Percentiles rank a stretch among this genome's conserved stretches.
Conservation (phyloP, 2,888 invertebrate species). For the Polietes domitor region DNA sequence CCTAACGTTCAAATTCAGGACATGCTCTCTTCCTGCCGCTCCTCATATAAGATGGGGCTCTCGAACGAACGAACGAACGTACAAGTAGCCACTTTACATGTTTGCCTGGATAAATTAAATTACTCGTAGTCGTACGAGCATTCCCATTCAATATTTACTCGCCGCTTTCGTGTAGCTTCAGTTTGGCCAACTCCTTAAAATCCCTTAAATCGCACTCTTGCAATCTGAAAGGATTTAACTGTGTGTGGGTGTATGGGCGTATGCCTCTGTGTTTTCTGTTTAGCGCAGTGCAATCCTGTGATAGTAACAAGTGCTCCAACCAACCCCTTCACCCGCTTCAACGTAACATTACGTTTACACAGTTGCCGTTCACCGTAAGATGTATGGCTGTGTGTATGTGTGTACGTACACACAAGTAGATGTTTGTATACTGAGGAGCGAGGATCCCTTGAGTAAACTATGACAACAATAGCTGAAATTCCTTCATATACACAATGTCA, state of each 20-base stretch:
- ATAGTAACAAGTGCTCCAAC: slow-evolving; percentile 5
- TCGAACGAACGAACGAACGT: not conserved
- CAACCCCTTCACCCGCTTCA: not conserved
- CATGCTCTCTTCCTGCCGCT: not conserved
- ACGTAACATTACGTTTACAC: not conserved
- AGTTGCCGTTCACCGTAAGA: not conserved
- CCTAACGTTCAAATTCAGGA: not conserved
- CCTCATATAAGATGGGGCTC: not conserved
- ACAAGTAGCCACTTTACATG: slow-evolving; percentile 6
- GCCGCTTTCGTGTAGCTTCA: not conserved
- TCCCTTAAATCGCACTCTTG: not conserved
- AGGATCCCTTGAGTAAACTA: slow-evolving; percentile 44
- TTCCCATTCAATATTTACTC: slow-evolving; percentile 41
- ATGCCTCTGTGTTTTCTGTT: not conserved
- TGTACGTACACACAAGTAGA: not conserved
- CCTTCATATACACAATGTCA: not conserved
- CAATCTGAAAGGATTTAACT: not conserved
- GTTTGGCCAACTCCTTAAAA: not conserved
- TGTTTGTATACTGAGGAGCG: slow-evolving; percentile 32
- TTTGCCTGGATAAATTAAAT: slow-evolving; percentile 31
- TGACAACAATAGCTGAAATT: slow-evolving; percentile 35
- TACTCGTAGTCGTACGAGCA: slow-evolving; percentile 16
- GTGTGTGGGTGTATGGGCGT: not conserved
- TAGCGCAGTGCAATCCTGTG: not conserved
- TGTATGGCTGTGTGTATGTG: not conserved